Base-by-base conservation (phyloP, 2,113 vertebrate species). In the Indicator indicator region DNA sequence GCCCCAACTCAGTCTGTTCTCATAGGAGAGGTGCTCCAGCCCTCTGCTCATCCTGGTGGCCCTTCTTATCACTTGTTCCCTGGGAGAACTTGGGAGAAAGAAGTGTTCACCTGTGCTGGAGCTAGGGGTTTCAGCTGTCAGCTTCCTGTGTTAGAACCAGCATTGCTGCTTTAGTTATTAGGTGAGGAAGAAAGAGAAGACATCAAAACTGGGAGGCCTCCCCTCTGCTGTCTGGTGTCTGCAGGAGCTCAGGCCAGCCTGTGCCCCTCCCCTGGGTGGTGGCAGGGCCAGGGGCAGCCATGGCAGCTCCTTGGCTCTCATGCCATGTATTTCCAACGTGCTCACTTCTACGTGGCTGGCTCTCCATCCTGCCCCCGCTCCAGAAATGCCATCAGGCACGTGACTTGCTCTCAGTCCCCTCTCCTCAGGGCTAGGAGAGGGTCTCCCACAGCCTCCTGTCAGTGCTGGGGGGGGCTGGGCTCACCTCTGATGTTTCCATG, bases 281-380 rank as follows among this genome's bases (percentile, higher is more conserved):
- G 14, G 26, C 5, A 3, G 8, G 59, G 30, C 72, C 68, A 20
- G 68, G 64, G 64, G 12, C 46, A 71, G 62, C 74, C 0, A 0
- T 10, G 33, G 48, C 0, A 1, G 40, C 48, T 58, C 55, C 50
- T 59, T 62, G 20, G 69, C 56, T 75, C 9, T 5, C 64, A 4
- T 24, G 52, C 36, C 30, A 2, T 8, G 12, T 28, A 7, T 44
- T 50, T 58, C 30, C 17, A 27, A 20, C 0, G 18, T 1, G 4
- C 50, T 44, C 44, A 5, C 33, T 76, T 58, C 63, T 56, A 4
- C 16, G 6, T 0, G 0, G 46, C 64, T 54, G 62, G 15, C 7
- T 81, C 56, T 44, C 26, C 1, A 0, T 46, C 83, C 65, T 42
- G 50, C 55, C 38, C 4, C 1, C 0, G 0, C 27, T 76, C 56